phyloP scores from a whole-genome alignment of 37 sponge, comb jelly and placozoan genomes.

The Halichondria panicea region DNA sequence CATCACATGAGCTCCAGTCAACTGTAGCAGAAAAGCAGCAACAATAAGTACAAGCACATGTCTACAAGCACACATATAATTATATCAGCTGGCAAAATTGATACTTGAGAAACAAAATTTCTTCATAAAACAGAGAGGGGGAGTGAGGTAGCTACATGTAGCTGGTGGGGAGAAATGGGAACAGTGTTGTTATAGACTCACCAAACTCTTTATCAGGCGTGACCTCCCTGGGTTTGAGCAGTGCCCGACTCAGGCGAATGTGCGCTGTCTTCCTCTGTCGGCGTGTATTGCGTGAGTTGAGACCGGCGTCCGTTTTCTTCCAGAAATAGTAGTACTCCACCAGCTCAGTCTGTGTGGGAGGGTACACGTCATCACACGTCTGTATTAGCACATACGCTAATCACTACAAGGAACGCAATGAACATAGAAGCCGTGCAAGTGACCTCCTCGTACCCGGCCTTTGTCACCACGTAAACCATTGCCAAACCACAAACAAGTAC shows the following conservation, averaged over 20 bases:
- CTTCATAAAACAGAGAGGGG: not conserved
- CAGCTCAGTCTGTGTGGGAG: slow-evolving; percentile 61
- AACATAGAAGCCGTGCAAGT: too few relatives aligned
- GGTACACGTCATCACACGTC: too few relatives aligned
- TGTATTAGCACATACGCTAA: too few relatives aligned
- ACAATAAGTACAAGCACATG: not conserved
- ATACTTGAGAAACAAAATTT: not conserved
- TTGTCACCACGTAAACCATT: too few relatives aligned
- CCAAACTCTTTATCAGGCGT: slow-evolving; percentile 64
- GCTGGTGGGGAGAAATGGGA: not conserved
- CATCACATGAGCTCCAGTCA: slow-evolving; percentile 68
- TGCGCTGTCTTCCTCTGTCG: slow-evolving; percentile 69
- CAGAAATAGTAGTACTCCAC: slow-evolving; percentile 77
- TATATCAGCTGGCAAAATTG: not conserved
- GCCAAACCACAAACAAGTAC: too few relatives aligned
- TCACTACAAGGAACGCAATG: too few relatives aligned
- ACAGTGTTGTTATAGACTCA: slow-evolving; percentile 15
- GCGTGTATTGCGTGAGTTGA: slow-evolving; percentile 61
- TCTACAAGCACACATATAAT: not conserved
- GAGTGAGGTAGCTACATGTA: not conserved
- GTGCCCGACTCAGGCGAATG: slow-evolving; percentile 47
- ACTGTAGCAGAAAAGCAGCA: slow-evolving; percentile 24
- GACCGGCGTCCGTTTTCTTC: slow-evolving; percentile 82
- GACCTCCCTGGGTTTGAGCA: slow-evolving; percentile 33
- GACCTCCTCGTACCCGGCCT: too few relatives aligned